A percentile compares a stretch with the other conserved stretches of the same genome.
phyloP scores from a whole-genome alignment of 2,797 vertebrate genomes.

The Luscinia luscinia region DNA sequence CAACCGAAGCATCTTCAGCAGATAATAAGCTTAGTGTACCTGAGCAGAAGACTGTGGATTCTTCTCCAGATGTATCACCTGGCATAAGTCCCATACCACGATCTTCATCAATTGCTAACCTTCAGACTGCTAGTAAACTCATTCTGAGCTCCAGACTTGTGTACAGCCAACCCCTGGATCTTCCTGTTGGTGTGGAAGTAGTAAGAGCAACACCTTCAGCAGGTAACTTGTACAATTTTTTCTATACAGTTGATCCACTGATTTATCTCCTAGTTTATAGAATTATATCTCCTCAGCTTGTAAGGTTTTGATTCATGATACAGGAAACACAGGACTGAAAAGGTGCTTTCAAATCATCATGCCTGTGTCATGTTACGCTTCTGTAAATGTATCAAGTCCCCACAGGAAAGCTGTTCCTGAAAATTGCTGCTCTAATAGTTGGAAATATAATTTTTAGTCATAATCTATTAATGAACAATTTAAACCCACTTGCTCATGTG shows the following conservation, averaged over 20 bases:
- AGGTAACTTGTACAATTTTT: constrained; percentile 76
- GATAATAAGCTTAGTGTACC: constrained; percentile 88
- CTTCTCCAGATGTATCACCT: constrained; percentile 88
- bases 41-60: constrained; percentile 83
- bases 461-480: background rate
- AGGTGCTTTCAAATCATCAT: background rate
- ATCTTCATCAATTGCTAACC: constrained; percentile 95
- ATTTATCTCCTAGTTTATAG: background rate
- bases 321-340: background rate
- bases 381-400: background rate
- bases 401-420: background rate
- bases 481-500: background rate
- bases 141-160: constrained; percentile 95
- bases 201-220: constrained; percentile 96
- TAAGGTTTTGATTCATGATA: background rate
- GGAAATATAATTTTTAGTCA: background rate
- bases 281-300: background rate
- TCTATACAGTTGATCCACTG: background rate
- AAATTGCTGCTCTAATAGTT: background rate
- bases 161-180: constrained; percentile 91
- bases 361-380: background rate
- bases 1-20: constrained; percentile 76
- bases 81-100: constrained; percentile 86
- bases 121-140: constrained; percentile 97
- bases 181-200: constrained; percentile 92